Evolutionary conservation across 2,888 invertebrate species (phyloP).

Genomic region (Drosophila macrospina): DNA sequence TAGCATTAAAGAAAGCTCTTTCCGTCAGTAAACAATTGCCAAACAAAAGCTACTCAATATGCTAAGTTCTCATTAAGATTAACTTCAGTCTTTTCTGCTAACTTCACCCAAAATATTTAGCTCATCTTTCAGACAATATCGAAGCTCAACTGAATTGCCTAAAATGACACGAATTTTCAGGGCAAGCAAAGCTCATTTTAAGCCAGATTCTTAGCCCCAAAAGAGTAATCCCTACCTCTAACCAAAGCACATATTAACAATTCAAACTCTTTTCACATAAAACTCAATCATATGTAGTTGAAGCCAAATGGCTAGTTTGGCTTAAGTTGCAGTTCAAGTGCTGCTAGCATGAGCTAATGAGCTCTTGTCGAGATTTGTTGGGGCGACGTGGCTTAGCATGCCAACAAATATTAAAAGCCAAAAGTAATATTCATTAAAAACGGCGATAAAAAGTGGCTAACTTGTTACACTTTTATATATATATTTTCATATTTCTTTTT

Average conservation of each 20-base stretch:
- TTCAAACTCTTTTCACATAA: constrained; percentile 7
- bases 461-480: constrained; percentile 26
- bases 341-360: constrained; percentile 47
- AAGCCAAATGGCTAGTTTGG: constrained; percentile 5
- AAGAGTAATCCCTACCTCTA: neutral
- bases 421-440: constrained; percentile 80
- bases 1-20: too few species aligned
- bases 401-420: constrained; percentile 69
- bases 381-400: constrained; percentile 20
- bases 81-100: too few species aligned
- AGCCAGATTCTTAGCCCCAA: neutral
- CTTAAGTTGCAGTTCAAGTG: neutral
- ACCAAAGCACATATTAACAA: neutral
- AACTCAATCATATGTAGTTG: constrained; percentile 39
- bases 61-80: too few species aligned
- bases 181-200: too few species aligned
- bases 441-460: constrained; percentile 63
- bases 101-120: too few species aligned
- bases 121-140: too few species aligned
- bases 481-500: constrained; percentile 16
- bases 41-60: too few species aligned
- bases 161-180: neutral
- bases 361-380: constrained; percentile 37
- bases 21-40: too few species aligned
- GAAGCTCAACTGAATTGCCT: neutral